Conservation (phyloP, 2,888 invertebrate genomes). For the Hesperia comma region DNA sequence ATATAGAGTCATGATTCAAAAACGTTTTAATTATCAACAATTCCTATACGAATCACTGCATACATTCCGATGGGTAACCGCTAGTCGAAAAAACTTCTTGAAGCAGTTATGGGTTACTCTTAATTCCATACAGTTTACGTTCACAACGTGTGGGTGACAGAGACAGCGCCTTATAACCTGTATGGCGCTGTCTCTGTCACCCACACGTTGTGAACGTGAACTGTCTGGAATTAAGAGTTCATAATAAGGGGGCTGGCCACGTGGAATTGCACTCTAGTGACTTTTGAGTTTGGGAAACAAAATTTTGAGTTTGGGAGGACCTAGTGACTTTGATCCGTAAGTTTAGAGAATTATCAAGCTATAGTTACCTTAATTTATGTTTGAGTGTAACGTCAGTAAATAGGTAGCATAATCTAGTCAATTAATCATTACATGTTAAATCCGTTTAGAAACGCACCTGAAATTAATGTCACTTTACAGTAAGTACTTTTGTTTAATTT, state of each 20-base stretch:
- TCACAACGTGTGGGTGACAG: no score
- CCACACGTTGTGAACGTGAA: no score
- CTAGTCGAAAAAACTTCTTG: no score
- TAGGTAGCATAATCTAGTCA: conserved; percentile 23
- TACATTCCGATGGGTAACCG: background rate
- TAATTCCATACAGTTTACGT: no score
- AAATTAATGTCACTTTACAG: background rate
- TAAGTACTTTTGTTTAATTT: background rate
- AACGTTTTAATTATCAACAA: background rate
- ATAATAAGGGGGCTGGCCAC: no score
- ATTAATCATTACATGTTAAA: background rate
- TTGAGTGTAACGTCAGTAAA: conserved; percentile 11
- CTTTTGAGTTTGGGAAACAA: no score
- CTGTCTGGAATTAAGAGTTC: no score
- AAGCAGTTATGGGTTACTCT: no score
- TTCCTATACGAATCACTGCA: background rate
- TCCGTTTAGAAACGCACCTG: conserved; percentile 17
- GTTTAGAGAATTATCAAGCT: background rate
- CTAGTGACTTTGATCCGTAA: background rate
- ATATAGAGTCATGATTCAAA: background rate
- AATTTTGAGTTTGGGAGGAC: no score
- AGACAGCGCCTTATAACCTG: no score
- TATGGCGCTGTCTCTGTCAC: no score
- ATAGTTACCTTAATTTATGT: background rate
- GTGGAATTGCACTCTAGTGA: no score